Conservation (phyloP, 2,797 vertebrate genomes). For the Coluber constrictor region DNA sequence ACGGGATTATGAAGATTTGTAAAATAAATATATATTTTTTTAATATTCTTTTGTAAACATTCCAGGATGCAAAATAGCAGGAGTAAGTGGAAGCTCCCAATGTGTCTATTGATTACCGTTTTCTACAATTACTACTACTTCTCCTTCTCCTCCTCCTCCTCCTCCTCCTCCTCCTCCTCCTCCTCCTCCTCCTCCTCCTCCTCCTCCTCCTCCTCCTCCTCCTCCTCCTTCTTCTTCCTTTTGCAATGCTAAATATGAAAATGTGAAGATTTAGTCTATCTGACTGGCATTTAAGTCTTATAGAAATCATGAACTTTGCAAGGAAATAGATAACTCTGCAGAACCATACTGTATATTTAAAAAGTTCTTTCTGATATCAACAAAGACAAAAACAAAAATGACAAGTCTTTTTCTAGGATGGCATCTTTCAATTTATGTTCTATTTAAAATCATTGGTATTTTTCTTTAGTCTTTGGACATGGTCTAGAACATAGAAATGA, state of each 20-base stretch:
- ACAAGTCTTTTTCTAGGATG: neutral
- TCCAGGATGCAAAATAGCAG: neutral
- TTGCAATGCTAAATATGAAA: neutral
- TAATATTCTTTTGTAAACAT: neutral
- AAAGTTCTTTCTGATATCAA: neutral
- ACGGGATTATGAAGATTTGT: neutral
- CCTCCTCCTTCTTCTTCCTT: neutral
- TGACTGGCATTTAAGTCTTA: neutral
- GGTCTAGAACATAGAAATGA: neutral
- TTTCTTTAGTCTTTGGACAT: neutral
- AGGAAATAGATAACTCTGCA: neutral
- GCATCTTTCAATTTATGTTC: neutral
- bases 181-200: no score
- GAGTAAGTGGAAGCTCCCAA: neutral
- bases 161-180: no score
- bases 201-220: no score
- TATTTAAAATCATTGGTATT: neutral
- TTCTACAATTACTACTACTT: neutral
- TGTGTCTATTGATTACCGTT: neutral
- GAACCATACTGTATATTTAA: neutral
- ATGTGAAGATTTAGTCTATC: neutral
- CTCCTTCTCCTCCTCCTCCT: no score
- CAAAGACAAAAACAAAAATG: neutral
- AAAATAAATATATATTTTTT: neutral
- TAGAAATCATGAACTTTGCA: neutral